phyloP scores from a whole-genome alignment of 2,888 invertebrate genomes.

The Drosophila helvetica region DNA sequence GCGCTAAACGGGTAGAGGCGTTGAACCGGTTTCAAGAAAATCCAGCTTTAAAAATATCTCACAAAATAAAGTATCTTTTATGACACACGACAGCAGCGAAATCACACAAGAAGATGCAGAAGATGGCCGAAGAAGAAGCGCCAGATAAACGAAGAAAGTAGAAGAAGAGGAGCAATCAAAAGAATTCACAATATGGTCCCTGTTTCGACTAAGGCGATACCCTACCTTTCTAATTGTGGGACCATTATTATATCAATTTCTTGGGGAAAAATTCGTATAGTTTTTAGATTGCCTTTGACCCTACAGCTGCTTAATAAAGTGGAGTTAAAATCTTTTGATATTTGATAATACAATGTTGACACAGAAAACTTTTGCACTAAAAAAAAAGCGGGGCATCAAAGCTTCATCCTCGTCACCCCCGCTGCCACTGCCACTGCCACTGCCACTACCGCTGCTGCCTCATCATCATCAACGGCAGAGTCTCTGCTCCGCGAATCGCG shows the following conservation, averaged over 20 bases:
- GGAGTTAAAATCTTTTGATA: too few species aligned
- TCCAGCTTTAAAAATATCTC: slow-evolving; percentile 37
- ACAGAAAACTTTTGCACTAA: too few species aligned
- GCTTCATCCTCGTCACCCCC: background rate
- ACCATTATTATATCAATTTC: too few species aligned
- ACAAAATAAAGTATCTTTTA: slow-evolving; percentile 57
- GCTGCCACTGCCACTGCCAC: slow-evolving; percentile 4
- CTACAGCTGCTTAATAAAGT: too few species aligned
- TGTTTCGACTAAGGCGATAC: background rate
- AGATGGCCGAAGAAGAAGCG: slow-evolving; percentile 11
- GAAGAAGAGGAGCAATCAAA: slow-evolving; percentile 2
- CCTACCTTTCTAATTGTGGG: background rate
- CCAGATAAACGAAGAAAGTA: slow-evolving; percentile 16
- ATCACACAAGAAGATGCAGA: slow-evolving; percentile 6
- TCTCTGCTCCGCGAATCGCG: background rate
- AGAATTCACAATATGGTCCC: too few species aligned
- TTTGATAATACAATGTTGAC: too few species aligned
- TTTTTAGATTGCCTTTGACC: too few species aligned
- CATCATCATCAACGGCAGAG: background rate
- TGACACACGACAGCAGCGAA: slow-evolving; percentile 41
- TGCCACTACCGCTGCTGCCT: slow-evolving; percentile 4
- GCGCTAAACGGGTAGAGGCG: background rate
- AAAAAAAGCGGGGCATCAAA: too few species aligned
- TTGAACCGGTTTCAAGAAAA: background rate
- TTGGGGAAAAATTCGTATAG: too few species aligned